phyloP scores from a whole-genome alignment of 2,797 vertebrate genomes.

The Girardinus metallicus region DNA sequence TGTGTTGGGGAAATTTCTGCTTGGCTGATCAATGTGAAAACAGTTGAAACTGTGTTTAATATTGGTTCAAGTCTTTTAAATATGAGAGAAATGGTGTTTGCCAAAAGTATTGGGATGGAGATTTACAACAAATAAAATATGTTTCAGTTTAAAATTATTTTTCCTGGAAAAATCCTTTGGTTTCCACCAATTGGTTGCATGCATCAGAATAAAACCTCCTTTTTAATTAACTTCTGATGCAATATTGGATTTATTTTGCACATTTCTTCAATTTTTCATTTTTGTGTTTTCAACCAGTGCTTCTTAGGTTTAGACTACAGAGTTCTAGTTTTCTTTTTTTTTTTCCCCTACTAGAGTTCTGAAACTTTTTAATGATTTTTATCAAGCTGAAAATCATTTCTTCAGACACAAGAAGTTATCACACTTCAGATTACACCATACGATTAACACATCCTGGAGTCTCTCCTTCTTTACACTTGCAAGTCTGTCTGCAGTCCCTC shows the following conservation, averaged over 20 bases:
- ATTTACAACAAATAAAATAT: neutral
- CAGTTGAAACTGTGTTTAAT: neutral
- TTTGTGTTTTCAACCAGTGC: neutral
- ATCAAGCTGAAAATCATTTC: neutral
- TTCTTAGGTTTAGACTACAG: neutral
- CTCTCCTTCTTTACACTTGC: neutral
- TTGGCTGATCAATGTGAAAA: neutral
- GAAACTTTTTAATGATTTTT: constrained; percentile 2
- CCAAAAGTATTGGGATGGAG: neutral
- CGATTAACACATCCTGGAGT: neutral
- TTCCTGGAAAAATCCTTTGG: neutral
- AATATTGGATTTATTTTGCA: neutral
- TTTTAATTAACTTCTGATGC: neutral
- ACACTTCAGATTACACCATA: neutral
- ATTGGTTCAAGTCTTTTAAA: neutral
- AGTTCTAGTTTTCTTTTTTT: neutral
- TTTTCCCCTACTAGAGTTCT: neutral
- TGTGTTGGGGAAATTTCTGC: neutral
- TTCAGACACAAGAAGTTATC: constrained; percentile 1
- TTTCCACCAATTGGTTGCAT: neutral
- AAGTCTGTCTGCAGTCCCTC: neutral
- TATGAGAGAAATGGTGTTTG: neutral
- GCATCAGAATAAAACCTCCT: neutral
- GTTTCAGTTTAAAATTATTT: neutral
- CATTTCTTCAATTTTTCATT: neutral